These are phyloP conservation scores for Zoanthus sansibaricus DNA, from an alignment of 92 coral and sea anemone genomes.

Conservation along the genomic window DNA sequence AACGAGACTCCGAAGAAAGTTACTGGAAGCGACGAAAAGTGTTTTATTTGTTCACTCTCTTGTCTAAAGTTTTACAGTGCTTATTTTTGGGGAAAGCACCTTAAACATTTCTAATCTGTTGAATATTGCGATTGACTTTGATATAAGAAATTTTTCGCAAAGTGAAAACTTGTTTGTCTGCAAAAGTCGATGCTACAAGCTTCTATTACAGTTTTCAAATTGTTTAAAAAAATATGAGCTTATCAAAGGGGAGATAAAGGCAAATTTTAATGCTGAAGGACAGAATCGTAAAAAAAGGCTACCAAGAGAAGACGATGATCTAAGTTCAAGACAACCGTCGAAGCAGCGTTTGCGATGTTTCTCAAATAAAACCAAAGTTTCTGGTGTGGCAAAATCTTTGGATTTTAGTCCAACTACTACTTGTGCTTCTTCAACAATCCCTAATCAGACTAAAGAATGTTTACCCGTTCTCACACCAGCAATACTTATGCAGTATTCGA, in stretches of 20 bases:
- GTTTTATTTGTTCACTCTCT: constrained; percentile 56
- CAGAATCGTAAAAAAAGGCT: constrained; percentile 30
- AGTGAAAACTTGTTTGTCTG: constrained; percentile 61
- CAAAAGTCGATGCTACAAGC: constrained; percentile 49
- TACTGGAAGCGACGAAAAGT: too few species aligned
- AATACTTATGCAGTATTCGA: neutral
- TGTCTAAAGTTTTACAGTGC: constrained; percentile 38
- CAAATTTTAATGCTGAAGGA: too few species aligned
- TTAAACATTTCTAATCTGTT: constrained; percentile 54
- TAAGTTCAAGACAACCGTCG: too few species aligned
- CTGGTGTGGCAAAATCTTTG: constrained; percentile 54
- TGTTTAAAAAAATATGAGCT: constrained; percentile 4
- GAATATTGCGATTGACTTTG: constrained; percentile 54
- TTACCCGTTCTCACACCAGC: neutral
- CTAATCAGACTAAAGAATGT: neutral
- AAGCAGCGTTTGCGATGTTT: too few species aligned
- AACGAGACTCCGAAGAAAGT: constrained; percentile 55
- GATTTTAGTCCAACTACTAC: constrained; percentile 55
- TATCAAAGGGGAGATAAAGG: too few species aligned
- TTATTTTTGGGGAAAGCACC: constrained; percentile 60
- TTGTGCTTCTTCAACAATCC: constrained; percentile 54
- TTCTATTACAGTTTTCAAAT: constrained; percentile 34
- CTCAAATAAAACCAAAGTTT: too few species aligned
- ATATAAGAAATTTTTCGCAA: constrained; percentile 41
- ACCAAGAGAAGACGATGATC: constrained; percentile 41